Conservation (phyloP, 2,797 vertebrate genomes). For the Lutjanus argentimaculatus region DNA sequence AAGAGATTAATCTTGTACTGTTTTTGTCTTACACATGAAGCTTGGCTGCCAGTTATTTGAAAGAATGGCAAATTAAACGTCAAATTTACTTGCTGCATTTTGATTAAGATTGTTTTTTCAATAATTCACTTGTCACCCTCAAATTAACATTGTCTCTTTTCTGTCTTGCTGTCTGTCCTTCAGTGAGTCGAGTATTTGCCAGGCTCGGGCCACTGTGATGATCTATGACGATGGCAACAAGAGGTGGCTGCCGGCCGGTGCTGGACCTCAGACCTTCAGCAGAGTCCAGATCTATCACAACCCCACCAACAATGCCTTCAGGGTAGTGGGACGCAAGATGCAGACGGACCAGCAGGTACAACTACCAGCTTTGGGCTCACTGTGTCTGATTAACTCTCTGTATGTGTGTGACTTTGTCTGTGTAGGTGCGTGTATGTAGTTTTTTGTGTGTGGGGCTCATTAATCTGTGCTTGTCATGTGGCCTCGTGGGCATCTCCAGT, state of each 20-base stretch:
- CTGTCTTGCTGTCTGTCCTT: constrained; percentile 33
- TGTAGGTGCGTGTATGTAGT: background rate
- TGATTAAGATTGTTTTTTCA: background rate
- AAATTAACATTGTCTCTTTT: constrained; percentile 5
- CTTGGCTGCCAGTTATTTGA: background rate
- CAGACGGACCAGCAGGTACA: constrained; percentile 93
- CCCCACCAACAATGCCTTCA: constrained; percentile 88
- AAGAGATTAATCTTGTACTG: background rate
- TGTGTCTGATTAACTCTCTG: background rate
- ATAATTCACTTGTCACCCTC: background rate
- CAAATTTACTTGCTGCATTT: background rate
- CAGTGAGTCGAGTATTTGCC: constrained; percentile 93
- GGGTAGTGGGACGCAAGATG: constrained; percentile 94
- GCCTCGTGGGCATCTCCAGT: constrained; percentile 12
- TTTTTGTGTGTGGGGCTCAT: background rate
- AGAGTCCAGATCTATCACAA: constrained; percentile 95
- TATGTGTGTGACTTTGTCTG: background rate
- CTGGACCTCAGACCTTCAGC: constrained; percentile 90
- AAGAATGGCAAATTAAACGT: background rate
- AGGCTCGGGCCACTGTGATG: constrained; percentile 94
- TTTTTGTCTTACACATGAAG: background rate
- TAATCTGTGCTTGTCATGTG: constrained; percentile 7
- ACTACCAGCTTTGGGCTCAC: background rate
- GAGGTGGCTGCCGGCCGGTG: constrained; percentile 92
- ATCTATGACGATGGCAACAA: constrained; percentile 92